Evolutionary conservation across 2,113 vertebrate species (phyloP).

Genomic region (Donacobius atricapilla): DNA sequence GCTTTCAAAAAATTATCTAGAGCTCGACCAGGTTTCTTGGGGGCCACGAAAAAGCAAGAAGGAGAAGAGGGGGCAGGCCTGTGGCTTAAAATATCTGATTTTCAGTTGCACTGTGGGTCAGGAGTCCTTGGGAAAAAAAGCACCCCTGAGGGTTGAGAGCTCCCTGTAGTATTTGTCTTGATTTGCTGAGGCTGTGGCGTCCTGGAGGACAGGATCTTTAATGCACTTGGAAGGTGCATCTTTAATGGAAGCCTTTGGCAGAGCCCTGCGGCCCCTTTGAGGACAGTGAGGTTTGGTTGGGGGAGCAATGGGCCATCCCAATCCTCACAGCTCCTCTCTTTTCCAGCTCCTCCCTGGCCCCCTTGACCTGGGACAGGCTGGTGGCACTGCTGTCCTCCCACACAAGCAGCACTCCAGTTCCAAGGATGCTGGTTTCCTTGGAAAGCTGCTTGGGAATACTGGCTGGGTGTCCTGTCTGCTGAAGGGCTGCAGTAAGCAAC

Average conservation of each 20-base stretch:
- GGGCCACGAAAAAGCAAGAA: not conserved
- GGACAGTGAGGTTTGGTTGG: accelerated
- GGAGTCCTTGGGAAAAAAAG: not conserved
- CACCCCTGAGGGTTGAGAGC: not conserved
- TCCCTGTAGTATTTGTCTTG: not conserved
- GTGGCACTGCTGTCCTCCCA: not conserved
- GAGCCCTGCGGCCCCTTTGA: accelerated
- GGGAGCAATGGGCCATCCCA: not conserved
- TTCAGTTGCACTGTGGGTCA: not conserved
- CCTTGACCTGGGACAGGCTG: not conserved
- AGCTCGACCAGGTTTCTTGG: constrained; percentile 28
- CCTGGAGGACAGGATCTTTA: not conserved
- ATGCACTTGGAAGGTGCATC: too few relatives aligned
- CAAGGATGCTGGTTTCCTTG: not conserved
- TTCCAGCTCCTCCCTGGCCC: not conserved
- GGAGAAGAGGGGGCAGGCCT: not conserved
- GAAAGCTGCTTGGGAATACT: not conserved
- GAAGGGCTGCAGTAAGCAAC: not conserved
- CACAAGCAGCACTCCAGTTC: not conserved
- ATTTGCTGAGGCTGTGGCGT: not conserved
- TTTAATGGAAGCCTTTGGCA: not conserved
- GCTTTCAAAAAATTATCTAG: constrained; percentile 7
- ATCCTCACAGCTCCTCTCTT: not conserved
- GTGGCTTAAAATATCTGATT: not conserved
- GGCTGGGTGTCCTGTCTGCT: not conserved